Evolutionary conservation across 2,888 invertebrate species (phyloP), one percentile per base, ranked within the genome.

Genomic region (Pyralis farinalis): DNA sequence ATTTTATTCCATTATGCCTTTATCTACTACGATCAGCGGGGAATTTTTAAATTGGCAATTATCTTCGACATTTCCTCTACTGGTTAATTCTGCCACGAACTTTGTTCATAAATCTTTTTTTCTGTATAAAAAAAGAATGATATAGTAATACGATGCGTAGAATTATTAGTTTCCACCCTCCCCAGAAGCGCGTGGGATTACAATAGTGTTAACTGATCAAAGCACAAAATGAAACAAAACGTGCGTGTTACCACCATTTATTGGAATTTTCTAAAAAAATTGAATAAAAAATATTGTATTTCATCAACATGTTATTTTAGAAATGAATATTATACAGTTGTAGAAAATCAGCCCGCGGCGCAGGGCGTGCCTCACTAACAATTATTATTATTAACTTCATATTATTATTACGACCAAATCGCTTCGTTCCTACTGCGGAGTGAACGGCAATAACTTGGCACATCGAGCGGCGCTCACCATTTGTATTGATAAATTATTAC

Each of bases 281-380:
- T 85, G 87, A 87, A 88, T 88, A 88, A 86, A 88, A 88, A 88
- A 88, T 88, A 88, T 87, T 81, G 81, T 87, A 82, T 86, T 86
- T 82, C 75, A 76, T 81, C 83, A 86, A 85, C 85, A 82, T 77
- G 77, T 82, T 82, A 78, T 71, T 84, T 80, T 81, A 81, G 83
- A 83, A 84, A 83, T 79, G 80, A 83, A 82, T 77, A 83, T 71
- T 82, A 82, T 79, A 83, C 83, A 83, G 80, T 78, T 75, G 77
- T 83, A 82, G 80, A 79, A 81, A 80, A 79, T 70, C 63, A 64
- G 62, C 67, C 56, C 63, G 66, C 64, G 60, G 62, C 63, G 60
- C 53, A 50, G 51, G 49, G 51, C 49, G 56, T 58, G 59, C 53
- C 53, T 55, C 69, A 67, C 65, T 62, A 16, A 16, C 16, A 16